Base-by-base conservation (phyloP, 2,113 vertebrate species). In the Elephantulus edwardii region DNA sequence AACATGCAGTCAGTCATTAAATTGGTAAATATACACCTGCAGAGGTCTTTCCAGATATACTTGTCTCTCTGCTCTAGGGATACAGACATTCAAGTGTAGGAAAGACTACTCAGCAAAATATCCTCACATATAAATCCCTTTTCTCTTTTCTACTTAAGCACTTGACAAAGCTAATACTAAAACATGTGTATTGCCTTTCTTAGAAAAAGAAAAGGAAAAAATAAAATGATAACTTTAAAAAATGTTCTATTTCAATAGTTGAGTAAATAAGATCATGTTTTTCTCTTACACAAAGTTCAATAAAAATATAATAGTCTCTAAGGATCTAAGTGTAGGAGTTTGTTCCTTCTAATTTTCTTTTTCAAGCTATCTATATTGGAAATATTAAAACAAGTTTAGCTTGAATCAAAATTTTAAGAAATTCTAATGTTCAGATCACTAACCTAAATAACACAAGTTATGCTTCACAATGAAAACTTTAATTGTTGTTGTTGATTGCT, bases 321-420 rank as follows among this genome's bases (percentile, higher is more conserved):
- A 64, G n/a, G 22, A 77, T 8, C 12, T 80, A n/a, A 48, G 70
- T 52, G 83, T 16, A 2, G 14, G 62, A 17, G 4, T 0, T n/a
- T 35, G 76, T 64, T 82, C 44, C 35, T 76, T 10, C 0, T 50
- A 78, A 91, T 92, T 88, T 93, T 50, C 90, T 86, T 92, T 89
- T 89, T 13, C 3, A 35, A 68, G 24, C 77, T 24, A 84, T 20
- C 42, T 68, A 64, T 33, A 83, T 42, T 81, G 22, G 79, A 93
- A 88, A 87, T 64, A 89, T 56, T 92, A 79, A 94, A 94, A 74
- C 52, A 24, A 91, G 89, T 85, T 89, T 88, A 82, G 16, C 33
- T 44, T 83, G 82, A 95, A 82, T 90, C 68, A 93, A 50, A 71
- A 14, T 12, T n/a, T n/a, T 76, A 12, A 80, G 88, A 93, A 78